Conservation (phyloP, 92 coral and sea anemone genomes). For the Metridium senile region DNA sequence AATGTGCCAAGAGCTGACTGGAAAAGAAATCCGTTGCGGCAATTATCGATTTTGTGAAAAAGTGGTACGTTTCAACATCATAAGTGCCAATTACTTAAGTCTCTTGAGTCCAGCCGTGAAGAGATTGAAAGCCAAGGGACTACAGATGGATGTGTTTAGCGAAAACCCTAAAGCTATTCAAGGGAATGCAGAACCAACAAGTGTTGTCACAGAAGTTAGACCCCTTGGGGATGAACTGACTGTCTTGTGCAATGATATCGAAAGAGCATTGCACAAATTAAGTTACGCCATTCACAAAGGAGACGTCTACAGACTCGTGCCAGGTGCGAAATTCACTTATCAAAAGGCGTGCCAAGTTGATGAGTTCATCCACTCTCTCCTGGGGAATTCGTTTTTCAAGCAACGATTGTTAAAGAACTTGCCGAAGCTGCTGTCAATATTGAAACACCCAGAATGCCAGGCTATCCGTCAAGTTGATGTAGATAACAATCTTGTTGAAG, state of each 20-base stretch:
- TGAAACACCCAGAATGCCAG: conserved; percentile 7
- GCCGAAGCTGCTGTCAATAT: conserved; percentile 7
- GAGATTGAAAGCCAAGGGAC: neutral
- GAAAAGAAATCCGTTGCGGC: neutral
- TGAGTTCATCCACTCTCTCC: conserved; percentile 1
- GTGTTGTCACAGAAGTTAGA: neutral
- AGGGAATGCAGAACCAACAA: neutral
- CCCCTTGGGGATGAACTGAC: conserved; percentile 8
- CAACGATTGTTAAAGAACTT: neutral
- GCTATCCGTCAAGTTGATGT: conserved; percentile 3
- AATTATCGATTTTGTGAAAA: neutral
- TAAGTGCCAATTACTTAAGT: too few relatives aligned
- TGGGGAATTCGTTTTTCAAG: conserved; percentile 4
- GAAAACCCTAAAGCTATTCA: too few relatives aligned
- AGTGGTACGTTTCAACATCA: neutral
- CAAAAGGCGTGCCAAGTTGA: neutral
- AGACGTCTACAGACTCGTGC: neutral
- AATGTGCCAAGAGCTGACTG: conserved; percentile 4
- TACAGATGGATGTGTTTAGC: neutral
- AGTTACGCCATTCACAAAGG: conserved; percentile 11
- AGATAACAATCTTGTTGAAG: conserved; percentile 1
- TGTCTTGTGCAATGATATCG: conserved; percentile 14
- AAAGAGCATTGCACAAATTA: conserved; percentile 9
- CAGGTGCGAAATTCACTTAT: neutral
- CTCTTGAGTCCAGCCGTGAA: neutral